Base-by-base conservation (phyloP, 1,140 invertebrate genomes). In the Atta cephalotes region DNA sequence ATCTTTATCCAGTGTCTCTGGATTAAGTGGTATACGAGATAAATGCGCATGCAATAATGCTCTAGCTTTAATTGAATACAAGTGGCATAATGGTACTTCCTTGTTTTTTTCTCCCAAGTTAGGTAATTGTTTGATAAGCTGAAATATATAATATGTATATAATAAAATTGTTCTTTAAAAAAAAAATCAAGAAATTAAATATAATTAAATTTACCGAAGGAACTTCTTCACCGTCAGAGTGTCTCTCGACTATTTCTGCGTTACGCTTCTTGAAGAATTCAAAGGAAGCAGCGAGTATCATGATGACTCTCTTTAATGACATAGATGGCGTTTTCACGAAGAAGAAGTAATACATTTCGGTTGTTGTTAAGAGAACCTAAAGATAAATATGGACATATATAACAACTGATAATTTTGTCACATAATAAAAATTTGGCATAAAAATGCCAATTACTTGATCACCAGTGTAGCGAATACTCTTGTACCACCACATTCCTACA, bases 401-500 rank as follows among this genome's bases (percentile, higher is more conserved):
- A 63, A 87, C 14, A 74, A 78, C 3, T 80, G 6, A 0, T 28
- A 84, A 45, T 76, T 62, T 58, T 28, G 1, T 25, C 28, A 31
- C 14, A 0, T 28, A 21, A 21, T 31, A 35, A 62, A 62, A 35
- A 62, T 39, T 62, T 62, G 12, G 21, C 56, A 86, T 39, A 56
- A 28, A 82, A 62, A 60, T 72, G 68, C 62, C 53, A 66, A 89
- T 93, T 93, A 97, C 96, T 96, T 99, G 98, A 94, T 99, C 98
- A 89, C 98, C 98, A 89, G 98, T 99, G 95, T 98, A 99, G 92
- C 98, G 97, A 88, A 99, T 99, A 70, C 98, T 99, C 85, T 98
- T 97, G 95, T 99, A 99, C 99, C 99, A 99, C 99, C 99, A 99
- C 91, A 98, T 98, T 66, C 99, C 99, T 89, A 99, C 97, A 89